Percentiles rank a stretch among this genome's conserved stretches.
phyloP scores from a whole-genome alignment of 1,140 invertebrate species.

The Papilio machaon region DNA sequence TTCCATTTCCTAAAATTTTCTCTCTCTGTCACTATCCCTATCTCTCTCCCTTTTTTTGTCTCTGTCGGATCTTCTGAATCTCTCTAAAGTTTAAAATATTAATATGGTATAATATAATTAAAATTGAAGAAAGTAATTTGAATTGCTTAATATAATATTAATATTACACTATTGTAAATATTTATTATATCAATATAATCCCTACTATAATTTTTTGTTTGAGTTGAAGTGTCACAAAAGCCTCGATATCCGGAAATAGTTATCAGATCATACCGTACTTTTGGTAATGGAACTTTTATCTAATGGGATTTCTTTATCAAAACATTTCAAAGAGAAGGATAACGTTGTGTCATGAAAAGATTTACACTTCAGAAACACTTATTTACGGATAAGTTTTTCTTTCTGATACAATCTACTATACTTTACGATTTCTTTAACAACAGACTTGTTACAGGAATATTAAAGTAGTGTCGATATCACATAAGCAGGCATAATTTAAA shows the following conservation, averaged over 20 bases:
- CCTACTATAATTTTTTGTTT: not conserved
- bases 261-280: conserved; percentile 14
- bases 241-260: conserved; percentile 19
- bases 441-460: no score
- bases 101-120: no score
- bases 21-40: no score
- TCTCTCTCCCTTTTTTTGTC: no score
- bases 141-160: no score
- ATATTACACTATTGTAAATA: no score
- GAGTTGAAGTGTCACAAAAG: conserved; percentile 22
- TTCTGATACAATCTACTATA: not conserved
- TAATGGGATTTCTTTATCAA: conserved; percentile 31
- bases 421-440: not conserved
- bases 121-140: no score
- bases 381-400: not conserved
- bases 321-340: conserved; percentile 33
- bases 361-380: conserved; percentile 16
- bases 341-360: conserved; percentile 10
- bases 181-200: not conserved
- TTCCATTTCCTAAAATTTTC: no score
- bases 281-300: conserved; percentile 17
- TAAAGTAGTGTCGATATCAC: no score
- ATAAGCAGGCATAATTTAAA: no score
- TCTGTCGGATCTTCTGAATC: no score
- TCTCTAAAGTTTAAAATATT: no score